A percentile compares a stretch with the other conserved stretches of the same genome.
Conservation (phyloP, 2,888 invertebrate species). For the Cephus pygmeus region DNA sequence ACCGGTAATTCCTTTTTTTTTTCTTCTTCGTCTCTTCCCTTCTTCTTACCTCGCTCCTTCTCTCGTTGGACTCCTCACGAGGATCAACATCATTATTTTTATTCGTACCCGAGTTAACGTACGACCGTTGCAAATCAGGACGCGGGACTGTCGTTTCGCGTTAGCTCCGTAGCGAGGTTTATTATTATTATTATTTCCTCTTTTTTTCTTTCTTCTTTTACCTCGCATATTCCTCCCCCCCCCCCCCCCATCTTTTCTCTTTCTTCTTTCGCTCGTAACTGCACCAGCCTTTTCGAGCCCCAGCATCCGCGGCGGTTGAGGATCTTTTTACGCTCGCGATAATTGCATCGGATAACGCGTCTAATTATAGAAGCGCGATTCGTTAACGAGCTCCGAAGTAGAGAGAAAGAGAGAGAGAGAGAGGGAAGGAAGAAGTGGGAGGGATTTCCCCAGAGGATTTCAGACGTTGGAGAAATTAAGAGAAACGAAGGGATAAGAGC, state of each 20-base stretch:
- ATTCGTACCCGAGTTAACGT: not conserved
- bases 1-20: not conserved
- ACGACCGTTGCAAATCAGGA: not conserved
- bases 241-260: not conserved
- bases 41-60: not conserved
- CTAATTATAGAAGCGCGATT: constrained; percentile 38
- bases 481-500: not conserved
- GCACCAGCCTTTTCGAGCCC: not conserved
- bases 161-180: not conserved
- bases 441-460: not conserved
- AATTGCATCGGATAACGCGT: constrained; percentile 18
- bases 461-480: not conserved
- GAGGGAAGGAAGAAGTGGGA: not conserved
- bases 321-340: not conserved
- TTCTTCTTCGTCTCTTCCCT: not conserved
- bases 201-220: not conserved
- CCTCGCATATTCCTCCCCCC: not conserved
- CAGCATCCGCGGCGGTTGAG: not conserved
- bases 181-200: not conserved
- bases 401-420: not conserved
- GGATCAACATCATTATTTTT: not conserved
- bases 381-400: constrained; percentile 35
- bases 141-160: not conserved
- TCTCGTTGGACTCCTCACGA: not conserved
- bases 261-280: not conserved